These are phyloP conservation scores for Macrobrachium rosenbergii DNA, from an alignment of 1,140 invertebrate species.

Conservation along the genomic window DNA sequence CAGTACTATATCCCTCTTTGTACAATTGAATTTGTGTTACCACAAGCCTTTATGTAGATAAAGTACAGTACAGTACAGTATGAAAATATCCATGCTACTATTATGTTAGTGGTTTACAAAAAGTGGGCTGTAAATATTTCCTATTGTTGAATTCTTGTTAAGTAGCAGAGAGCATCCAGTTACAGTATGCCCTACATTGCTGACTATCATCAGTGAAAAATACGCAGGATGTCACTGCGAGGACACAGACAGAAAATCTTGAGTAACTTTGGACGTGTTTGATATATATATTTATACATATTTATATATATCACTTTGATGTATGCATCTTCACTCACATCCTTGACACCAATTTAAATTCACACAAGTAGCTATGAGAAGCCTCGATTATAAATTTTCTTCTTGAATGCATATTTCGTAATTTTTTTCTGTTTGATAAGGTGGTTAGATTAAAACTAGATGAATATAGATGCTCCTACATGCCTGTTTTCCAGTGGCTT, in stretches of 20 bases:
- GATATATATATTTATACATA: not conserved
- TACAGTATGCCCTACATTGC: conserved; percentile 31
- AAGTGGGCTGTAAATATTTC: conserved; percentile 26
- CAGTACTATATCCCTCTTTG: conserved; percentile 26
- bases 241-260: conserved; percentile 50
- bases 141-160: conserved; percentile 23
- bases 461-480: conserved; percentile 61
- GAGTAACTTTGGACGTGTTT: conserved; percentile 42
- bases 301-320: conserved; percentile 58
- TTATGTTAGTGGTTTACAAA: conserved; percentile 38
- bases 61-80: conserved; percentile 25
- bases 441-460: conserved; percentile 61
- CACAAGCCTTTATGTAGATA: conserved; percentile 26
- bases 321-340: conserved; percentile 53
- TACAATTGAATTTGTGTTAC: conserved; percentile 45
- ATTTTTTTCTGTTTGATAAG: conserved; percentile 55
- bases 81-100: conserved; percentile 2
- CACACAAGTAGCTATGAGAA: conserved; percentile 48
- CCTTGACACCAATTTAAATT: conserved; percentile 50
- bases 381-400: conserved; percentile 52
- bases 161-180: conserved; percentile 36
- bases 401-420: conserved; percentile 60
- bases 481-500: conserved; percentile 61
- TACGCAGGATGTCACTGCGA: conserved; percentile 14
- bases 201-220: conserved; percentile 12